A percentile compares a stretch with the other conserved stretches of the same genome.
phyloP scores from a whole-genome alignment of 2,888 invertebrate genomes.

The Euplexia lucipara region DNA sequence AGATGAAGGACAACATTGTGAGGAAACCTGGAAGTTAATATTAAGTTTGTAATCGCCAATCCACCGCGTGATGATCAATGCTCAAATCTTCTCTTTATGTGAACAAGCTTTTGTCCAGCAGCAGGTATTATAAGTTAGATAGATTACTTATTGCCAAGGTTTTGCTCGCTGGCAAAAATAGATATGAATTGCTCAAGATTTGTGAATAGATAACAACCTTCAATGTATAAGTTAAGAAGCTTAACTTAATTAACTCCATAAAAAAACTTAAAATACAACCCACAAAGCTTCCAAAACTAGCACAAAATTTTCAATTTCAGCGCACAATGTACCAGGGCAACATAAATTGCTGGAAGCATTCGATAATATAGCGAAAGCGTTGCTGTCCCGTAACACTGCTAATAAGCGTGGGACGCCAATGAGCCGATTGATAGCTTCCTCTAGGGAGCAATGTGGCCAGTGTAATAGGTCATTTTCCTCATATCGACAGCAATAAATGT shows the following conservation, averaged over 20 bases:
- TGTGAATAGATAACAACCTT: too few species aligned
- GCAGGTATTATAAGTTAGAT: too few species aligned
- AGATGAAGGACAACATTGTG: too few species aligned
- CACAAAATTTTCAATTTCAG: constrained; percentile 26
- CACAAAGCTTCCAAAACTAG: too few species aligned
- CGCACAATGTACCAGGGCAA: constrained; percentile 62
- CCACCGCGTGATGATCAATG: too few species aligned
- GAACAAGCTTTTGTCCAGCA: too few species aligned
- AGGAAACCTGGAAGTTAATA: too few species aligned
- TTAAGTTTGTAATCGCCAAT: too few species aligned
- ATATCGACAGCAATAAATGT: constrained; percentile 61
- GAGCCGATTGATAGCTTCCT: constrained; percentile 75
- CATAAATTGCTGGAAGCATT: constrained; percentile 78
- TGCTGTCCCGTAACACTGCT: constrained; percentile 74
- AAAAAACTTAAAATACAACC: background rate
- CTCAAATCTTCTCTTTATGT: too few species aligned
- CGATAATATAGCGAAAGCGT: constrained; percentile 68
- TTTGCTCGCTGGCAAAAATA: too few species aligned
- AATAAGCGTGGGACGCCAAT: constrained; percentile 67
- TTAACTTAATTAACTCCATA: background rate
- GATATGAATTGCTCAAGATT: too few species aligned
- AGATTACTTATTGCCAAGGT: too few species aligned
- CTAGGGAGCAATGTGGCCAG: constrained; percentile 63
- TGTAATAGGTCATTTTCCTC: constrained; percentile 67
- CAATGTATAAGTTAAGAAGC: background rate